phyloP scores from a whole-genome alignment of 1,140 invertebrate genomes.

The Sipha flava region DNA sequence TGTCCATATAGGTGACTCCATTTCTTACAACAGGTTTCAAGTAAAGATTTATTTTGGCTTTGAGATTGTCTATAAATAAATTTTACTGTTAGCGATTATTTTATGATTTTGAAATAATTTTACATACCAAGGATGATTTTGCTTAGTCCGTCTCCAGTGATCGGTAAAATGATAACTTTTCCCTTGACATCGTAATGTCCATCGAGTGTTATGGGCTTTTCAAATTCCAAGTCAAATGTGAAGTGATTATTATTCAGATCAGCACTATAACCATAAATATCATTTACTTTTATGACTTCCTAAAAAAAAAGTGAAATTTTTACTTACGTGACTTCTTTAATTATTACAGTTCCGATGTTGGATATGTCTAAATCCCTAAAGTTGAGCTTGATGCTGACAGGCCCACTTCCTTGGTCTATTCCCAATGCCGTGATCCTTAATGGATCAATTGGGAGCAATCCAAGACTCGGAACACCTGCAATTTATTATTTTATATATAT shows the following conservation, averaged over 20 bases:
- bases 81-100: neutral
- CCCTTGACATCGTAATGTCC: constrained; percentile 39
- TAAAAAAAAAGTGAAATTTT: neutral
- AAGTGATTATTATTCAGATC: constrained; percentile 33
- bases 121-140: constrained; percentile 38
- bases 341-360: constrained; percentile 30
- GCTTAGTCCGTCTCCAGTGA: constrained; percentile 37
- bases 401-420: constrained; percentile 39
- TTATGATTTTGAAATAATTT: neutral
- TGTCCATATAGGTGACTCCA: constrained; percentile 30
- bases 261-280: constrained; percentile 1
- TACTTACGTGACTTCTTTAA: constrained; percentile 39
- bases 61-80: constrained; percentile 37
- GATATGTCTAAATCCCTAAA: constrained; percentile 44
- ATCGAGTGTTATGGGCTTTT: constrained; percentile 33
- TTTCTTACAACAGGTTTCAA: constrained; percentile 32
- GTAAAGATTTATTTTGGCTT: constrained; percentile 30
- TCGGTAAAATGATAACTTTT: constrained; percentile 40
- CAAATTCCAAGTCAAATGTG: constrained; percentile 9
- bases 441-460: constrained; percentile 40
- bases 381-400: constrained; percentile 42
- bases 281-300: no score
- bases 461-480: constrained; percentile 39
- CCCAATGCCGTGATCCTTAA: constrained; percentile 38
- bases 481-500: neutral